Conservation (phyloP, 2,113 vertebrate genomes). For the Arenaria interpres region DNA sequence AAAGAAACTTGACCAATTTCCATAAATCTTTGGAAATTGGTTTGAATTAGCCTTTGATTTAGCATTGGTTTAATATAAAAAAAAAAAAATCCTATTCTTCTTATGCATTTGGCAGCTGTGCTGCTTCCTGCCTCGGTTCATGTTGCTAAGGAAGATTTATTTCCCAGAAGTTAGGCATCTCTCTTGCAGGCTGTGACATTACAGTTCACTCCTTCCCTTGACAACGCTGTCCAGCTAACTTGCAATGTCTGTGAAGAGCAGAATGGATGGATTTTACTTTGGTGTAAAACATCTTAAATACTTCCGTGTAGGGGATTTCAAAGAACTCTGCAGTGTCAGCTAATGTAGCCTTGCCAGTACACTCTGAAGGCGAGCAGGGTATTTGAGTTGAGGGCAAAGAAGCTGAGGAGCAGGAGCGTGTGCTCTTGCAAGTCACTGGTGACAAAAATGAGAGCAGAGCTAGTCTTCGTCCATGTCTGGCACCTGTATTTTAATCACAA, state of each 20-base stretch:
- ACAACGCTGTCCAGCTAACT: not conserved
- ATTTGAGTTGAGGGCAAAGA: not conserved
- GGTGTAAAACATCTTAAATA: conserved; percentile 36
- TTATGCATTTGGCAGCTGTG: conserved; percentile 56
- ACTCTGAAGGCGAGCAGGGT: not conserved
- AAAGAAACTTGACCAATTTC: conserved; percentile 70
- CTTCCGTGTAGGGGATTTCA: conserved; percentile 20
- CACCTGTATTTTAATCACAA: not conserved
- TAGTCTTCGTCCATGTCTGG: not conserved
- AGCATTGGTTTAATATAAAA: conserved; percentile 68
- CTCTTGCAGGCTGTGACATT: conserved; percentile 52
- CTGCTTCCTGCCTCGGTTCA: conserved; percentile 62
- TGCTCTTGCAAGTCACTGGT: not conserved
- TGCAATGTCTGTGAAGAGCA: not conserved
- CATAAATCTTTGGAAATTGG: conserved; percentile 70
- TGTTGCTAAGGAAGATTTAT: conserved; percentile 68
- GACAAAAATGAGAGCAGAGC: not conserved
- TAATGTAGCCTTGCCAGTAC: not conserved
- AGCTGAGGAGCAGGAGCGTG: not conserved
- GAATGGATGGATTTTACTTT: conserved; percentile 51
- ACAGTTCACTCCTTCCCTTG: conserved; percentile 52
- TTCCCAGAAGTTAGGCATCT: conserved; percentile 58
- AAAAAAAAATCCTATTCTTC: conserved; percentile 53
- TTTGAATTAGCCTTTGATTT: conserved; percentile 75
- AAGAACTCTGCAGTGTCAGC: conserved; percentile 45